These are phyloP conservation scores for Tokudaia muenninki DNA, from an alignment of 2,797 vertebrate genomes.

Conservation along the genomic window DNA sequence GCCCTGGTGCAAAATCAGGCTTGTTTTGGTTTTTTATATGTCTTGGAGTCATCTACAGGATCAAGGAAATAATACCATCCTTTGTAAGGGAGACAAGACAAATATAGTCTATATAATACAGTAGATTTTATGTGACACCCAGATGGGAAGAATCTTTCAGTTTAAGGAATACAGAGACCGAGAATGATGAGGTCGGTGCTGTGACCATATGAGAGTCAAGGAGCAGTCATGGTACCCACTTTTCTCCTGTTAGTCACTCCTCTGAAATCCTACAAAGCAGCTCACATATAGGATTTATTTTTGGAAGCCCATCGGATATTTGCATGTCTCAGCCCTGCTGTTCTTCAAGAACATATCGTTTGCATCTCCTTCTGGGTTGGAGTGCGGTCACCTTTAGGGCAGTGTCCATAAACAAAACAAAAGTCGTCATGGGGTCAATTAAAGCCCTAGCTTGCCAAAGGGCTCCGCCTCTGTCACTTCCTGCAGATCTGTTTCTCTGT, in stretches of 20 bases:
- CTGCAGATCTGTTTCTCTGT: not conserved
- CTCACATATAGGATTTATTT: not conserved
- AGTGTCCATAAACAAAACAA: conserved; percentile 4
- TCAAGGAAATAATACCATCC: conserved; percentile 20
- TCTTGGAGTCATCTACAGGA: not conserved
- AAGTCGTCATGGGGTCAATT: not conserved
- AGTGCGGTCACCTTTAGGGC: not conserved
- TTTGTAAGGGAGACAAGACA: conserved; percentile 23
- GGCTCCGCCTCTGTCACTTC: not conserved
- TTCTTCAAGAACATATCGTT: not conserved
- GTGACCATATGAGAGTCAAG: not conserved
- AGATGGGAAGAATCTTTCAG: not conserved
- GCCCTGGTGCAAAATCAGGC: not conserved
- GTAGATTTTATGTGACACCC: not conserved
- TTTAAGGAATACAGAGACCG: not conserved
- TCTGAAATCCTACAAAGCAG: not conserved
- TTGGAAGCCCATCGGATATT: not conserved
- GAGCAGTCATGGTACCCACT: not conserved
- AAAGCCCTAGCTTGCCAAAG: not conserved
- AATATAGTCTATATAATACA: not conserved
- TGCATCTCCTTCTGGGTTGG: not conserved
- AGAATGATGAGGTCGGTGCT: not conserved
- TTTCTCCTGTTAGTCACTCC: not conserved
- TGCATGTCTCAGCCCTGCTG: not conserved
- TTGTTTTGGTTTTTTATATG: not conserved